Base-by-base conservation (phyloP, 2,113 vertebrate species). In the Collichthys lucidus region DNA sequence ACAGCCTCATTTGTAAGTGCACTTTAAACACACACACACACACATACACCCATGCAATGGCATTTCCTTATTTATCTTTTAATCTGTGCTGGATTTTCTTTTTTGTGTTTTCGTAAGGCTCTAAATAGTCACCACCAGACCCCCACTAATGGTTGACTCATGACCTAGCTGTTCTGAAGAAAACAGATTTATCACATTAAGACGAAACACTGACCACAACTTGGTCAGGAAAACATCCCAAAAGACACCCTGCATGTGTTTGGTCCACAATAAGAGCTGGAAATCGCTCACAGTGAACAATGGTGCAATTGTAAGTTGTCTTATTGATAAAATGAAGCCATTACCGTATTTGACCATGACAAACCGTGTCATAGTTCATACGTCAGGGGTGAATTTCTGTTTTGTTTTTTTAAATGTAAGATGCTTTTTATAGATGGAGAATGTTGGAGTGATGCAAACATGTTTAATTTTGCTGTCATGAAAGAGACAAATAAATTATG, bases 91-190 rank as follows among this genome's bases (percentile, higher is more conserved):
- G 9, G 53, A 53, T 67, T 89, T 66, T 74, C 11, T 66, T 66
- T 10, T 44, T 35, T 87, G 49, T 74, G 67, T 78, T 82, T 79
- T 85, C 29, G 4, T 66, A 63, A 66, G 26, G 7, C 15, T 88
- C 60, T 82, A 81, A 86, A 89, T 85, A 83, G 67, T 73, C 62
- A 70, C 24, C 70, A 66, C 57, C 64, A 66, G 47, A 74, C 52
- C 79, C 67, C 4, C 57, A 62, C 67, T 89, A 90, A 91, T 87
- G 44, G 46, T 67, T 67, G 70, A 72, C 83, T 93, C 85, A 89
- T 92, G 86, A 90, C 72, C 57, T 31, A 61, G 81, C 82, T 64
- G 56, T 74, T 78, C 24, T 76, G 22, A 85, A 35, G 84, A 73
- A 1, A 76, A 49, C 67, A 79, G 68, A 86, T 88, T 62, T 62